phyloP scores from a whole-genome alignment of 1,140 invertebrate genomes.

The Drosophila punjabiensis region DNA sequence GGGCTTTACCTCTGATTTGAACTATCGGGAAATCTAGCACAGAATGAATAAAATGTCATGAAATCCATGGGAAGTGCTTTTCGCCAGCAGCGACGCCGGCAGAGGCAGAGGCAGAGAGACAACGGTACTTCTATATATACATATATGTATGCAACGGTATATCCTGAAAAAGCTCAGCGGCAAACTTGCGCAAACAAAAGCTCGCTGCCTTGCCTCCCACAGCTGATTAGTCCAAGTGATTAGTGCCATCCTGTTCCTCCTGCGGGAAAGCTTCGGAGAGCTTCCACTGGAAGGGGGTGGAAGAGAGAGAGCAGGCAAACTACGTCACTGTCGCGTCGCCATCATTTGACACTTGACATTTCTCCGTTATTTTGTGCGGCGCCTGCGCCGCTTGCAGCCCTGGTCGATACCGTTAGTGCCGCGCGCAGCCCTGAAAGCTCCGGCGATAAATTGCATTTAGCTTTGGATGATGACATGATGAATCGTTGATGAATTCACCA shows the following conservation, averaged over 20 bases:
- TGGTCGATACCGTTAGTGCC: constrained; percentile 10
- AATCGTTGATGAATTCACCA: neutral
- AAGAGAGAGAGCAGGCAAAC: constrained; percentile 4
- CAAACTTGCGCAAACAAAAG: constrained; percentile 20
- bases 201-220: constrained; percentile 4
- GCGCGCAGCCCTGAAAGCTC: constrained; percentile 8
- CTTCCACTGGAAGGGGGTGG: neutral
- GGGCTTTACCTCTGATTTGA: constrained; percentile 78
- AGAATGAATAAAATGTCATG: constrained; percentile 77
- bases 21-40: constrained; percentile 84
- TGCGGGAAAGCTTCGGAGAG: constrained; percentile 3
- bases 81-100: constrained; percentile 36
- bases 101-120: constrained; percentile 21
- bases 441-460: neutral
- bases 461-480: neutral
- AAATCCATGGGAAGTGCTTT: constrained; percentile 74
- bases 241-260: constrained; percentile 24
- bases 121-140: neutral
- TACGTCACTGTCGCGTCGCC: constrained; percentile 16
- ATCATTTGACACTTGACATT: constrained; percentile 69
- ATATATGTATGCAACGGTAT: constrained; percentile 9
- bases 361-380: constrained; percentile 6
- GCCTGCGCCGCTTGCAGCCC: constrained; percentile 30
- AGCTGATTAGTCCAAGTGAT: constrained; percentile 20
- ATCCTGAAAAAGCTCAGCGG: constrained; percentile 57